A percentile compares a stretch with the other conserved stretches of the same genome.
These are phyloP conservation scores for Holothuria scabra DNA, from an alignment of 53 echinoderm and acorn worm genomes.

Conservation along the genomic window DNA sequence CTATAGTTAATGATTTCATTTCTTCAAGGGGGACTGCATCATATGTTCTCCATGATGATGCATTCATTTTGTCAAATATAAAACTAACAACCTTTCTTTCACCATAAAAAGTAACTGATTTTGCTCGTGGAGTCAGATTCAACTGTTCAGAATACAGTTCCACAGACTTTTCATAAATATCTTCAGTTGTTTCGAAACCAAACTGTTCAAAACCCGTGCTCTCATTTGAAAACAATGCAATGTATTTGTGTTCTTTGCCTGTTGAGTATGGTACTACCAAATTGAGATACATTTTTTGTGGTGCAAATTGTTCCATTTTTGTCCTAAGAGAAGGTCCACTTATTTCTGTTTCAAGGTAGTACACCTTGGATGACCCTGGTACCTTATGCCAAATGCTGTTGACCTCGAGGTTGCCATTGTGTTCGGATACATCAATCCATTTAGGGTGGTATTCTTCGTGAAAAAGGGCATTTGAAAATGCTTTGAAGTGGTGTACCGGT, in stretches of 20 bases:
- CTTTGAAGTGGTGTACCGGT: slow-evolving; percentile 64
- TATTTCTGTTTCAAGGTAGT: background rate
- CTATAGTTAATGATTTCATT: slow-evolving; percentile 64
- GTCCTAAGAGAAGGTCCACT: background rate
- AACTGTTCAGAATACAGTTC: slow-evolving; percentile 40
- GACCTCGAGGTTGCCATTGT: slow-evolving; percentile 64
- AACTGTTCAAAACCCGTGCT: slow-evolving; percentile 25
- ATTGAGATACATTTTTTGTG: background rate
- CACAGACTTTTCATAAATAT: slow-evolving; percentile 44
- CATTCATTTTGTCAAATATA: slow-evolving; percentile 63
- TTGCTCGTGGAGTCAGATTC: slow-evolving; percentile 61
- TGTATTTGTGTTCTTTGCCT: slow-evolving; percentile 54
- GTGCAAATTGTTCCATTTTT: background rate
- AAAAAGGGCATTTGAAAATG: slow-evolving; percentile 60
- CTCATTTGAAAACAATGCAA: slow-evolving; percentile 59
- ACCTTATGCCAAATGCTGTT: slow-evolving; percentile 50
- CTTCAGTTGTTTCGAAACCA: slow-evolving; percentile 48
- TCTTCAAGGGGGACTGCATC: slow-evolving; percentile 65
- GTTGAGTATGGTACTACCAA: slow-evolving; percentile 9
- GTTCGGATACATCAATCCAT: slow-evolving; percentile 77
- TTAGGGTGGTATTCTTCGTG: slow-evolving; percentile 56
- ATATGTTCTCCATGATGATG: slow-evolving; percentile 74
- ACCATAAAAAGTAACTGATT: slow-evolving; percentile 68
- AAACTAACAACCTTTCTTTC: slow-evolving; percentile 66
- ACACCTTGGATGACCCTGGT: background rate